Conservation (phyloP, 2,888 invertebrate species). For the Marronus borbonicus region DNA sequence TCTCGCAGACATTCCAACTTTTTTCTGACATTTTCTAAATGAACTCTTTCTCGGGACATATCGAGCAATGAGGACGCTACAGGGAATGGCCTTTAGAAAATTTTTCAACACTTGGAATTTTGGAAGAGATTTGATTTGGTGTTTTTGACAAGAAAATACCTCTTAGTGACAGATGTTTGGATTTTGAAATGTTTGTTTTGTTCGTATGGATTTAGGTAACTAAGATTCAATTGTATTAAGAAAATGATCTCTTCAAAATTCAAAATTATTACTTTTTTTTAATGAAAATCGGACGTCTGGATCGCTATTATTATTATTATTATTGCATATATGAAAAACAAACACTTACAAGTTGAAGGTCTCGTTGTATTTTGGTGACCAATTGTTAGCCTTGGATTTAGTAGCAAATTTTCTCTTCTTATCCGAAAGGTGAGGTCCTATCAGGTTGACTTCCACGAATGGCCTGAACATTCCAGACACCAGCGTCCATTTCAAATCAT, state of each 20-base stretch:
- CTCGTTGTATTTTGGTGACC: conserved; percentile 99
- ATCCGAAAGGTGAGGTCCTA: conserved; percentile 97
- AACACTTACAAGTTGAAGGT: conserved; percentile 97
- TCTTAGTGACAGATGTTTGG: background rate
- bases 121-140: background rate
- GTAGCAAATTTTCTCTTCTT: conserved; percentile 98
- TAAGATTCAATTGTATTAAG: background rate
- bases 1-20: conserved; percentile 37
- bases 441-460: conserved; percentile 98
- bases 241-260: background rate
- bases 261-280: no score
- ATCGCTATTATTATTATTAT: no score
- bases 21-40: conserved; percentile 26
- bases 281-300: no score
- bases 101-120: background rate
- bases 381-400: conserved; percentile 98
- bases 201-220: background rate
- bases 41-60: conserved; percentile 12
- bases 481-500: conserved; percentile 98
- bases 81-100: background rate
- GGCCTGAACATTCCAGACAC: conserved; percentile 98
- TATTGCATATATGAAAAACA: background rate
- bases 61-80: background rate
- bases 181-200: background rate
- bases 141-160: background rate